Percentiles rank a stretch among this genome's conserved stretches.
Evolutionary conservation across 35 echinoderm and acorn worm genomes (phyloP).

Genomic region (Lytechinus pictus): DNA sequence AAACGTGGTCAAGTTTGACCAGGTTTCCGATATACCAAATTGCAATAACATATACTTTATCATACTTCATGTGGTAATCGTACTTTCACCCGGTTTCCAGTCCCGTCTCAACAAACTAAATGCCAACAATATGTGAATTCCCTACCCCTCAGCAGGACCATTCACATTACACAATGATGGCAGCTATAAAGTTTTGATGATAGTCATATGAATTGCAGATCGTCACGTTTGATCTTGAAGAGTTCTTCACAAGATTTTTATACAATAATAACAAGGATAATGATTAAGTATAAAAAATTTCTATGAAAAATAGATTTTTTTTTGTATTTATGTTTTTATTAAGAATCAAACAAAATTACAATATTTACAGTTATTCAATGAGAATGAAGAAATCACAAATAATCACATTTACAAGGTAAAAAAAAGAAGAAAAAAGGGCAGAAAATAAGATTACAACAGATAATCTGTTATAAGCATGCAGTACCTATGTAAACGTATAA

Average conservation of each 20-base stretch:
- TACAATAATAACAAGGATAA: background rate
- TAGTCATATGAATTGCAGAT: background rate
- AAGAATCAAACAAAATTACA: no score
- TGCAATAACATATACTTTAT: background rate
- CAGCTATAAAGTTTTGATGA: background rate
- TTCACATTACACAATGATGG: background rate
- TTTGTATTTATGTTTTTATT: no score
- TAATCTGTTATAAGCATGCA: no score
- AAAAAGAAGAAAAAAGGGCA: no score
- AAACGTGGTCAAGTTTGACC: background rate
- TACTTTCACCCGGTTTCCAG: background rate
- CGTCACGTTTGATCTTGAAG: slow-evolving; percentile 1
- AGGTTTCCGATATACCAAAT: background rate
- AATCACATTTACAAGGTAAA: no score
- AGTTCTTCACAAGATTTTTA: background rate
- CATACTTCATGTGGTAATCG: background rate
- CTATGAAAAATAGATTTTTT: background rate
- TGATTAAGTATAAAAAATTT: background rate
- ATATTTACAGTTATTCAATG: no score
- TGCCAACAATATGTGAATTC: background rate
- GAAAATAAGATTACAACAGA: no score
- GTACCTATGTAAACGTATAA: no score
- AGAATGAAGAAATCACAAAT: no score
- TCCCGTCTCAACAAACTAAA: background rate
- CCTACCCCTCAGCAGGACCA: background rate